Evolutionary conservation across 1,140 invertebrate genomes (phyloP).

Genomic region (Papilio aristodemus): DNA sequence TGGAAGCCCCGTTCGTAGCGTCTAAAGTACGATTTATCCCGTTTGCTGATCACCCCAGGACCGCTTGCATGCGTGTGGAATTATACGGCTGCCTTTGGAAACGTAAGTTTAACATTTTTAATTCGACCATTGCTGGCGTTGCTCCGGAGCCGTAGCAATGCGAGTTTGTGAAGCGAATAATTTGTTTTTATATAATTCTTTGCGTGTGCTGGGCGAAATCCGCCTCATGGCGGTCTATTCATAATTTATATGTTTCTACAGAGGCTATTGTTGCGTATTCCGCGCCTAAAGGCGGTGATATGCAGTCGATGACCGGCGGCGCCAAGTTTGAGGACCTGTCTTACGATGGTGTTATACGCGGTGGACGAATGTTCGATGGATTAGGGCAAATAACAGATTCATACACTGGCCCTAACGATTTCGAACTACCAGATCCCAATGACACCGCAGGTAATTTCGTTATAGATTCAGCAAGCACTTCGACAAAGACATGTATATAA

Average conservation of each 20-base stretch:
- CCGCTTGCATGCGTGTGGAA: constrained; percentile 95
- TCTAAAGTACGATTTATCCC: constrained; percentile 93
- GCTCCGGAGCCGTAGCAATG: constrained; percentile 56
- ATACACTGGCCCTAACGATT: constrained; percentile 81
- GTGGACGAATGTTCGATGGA: constrained; percentile 84
- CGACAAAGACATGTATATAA: neutral
- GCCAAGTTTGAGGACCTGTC: constrained; percentile 92
- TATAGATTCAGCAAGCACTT: neutral
- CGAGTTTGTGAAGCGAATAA: constrained; percentile 48
- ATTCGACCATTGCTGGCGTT: constrained; percentile 52
- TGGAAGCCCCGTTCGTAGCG: constrained; percentile 92
- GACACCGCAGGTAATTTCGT: constrained; percentile 77
- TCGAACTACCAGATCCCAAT: constrained; percentile 77
- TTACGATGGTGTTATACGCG: constrained; percentile 91
- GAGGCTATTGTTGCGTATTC: constrained; percentile 89
- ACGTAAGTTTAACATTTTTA: constrained; percentile 84
- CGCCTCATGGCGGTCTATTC: constrained; percentile 59
- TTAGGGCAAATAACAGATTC: constrained; percentile 93
- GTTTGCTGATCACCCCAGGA: constrained; percentile 92
- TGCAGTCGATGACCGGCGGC: constrained; percentile 88
- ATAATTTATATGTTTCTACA: constrained; percentile 69
- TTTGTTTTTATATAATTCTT: constrained; percentile 33
- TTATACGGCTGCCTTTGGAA: constrained; percentile 92
- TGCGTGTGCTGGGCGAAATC: constrained; percentile 42
- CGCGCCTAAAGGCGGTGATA: constrained; percentile 86